Percentiles rank a stretch among this genome's conserved stretches.
These are phyloP conservation scores for Brachionus manjavacas DNA, from an alignment of 1,140 invertebrate species.

Conservation along the genomic window DNA sequence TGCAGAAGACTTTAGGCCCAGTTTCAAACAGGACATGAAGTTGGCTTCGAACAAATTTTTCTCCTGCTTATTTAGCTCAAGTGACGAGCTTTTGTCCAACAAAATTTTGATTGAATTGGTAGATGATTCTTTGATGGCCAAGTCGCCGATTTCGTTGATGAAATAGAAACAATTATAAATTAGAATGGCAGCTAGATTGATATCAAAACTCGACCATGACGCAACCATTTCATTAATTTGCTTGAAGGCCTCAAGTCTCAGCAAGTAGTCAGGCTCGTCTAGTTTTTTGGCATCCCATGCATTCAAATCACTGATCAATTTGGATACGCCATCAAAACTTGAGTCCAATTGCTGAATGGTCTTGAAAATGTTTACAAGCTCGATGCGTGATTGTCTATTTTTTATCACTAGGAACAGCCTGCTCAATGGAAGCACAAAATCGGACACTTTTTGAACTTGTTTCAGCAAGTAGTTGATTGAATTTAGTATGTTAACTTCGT, in stretches of 20 bases:
- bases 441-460: background rate
- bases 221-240: slow-evolving; percentile 66
- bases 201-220: slow-evolving; percentile 57
- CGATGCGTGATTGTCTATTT: slow-evolving; percentile 31
- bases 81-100: background rate
- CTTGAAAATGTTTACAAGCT: background rate
- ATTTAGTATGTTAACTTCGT: slow-evolving; percentile 19
- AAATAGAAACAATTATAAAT: slow-evolving; percentile 77
- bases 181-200: slow-evolving; percentile 68
- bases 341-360: background rate
- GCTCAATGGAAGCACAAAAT: slow-evolving; percentile 26
- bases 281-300: slow-evolving; percentile 76
- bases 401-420: background rate
- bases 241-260: slow-evolving; percentile 64
- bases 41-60: slow-evolving; percentile 11
- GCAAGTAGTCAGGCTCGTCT: slow-evolving; percentile 84
- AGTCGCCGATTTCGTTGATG: slow-evolving; percentile 61
- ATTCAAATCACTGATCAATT: slow-evolving; percentile 63
- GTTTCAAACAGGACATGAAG: background rate
- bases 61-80: slow-evolving; percentile 3
- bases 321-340: background rate
- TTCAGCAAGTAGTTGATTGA: slow-evolving; percentile 17
- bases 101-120: slow-evolving; percentile 20
- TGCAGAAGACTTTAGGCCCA: background rate
- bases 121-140: slow-evolving; percentile 38